Conservation (phyloP, 2,888 invertebrate species). For the Teleiodes luculella region DNA sequence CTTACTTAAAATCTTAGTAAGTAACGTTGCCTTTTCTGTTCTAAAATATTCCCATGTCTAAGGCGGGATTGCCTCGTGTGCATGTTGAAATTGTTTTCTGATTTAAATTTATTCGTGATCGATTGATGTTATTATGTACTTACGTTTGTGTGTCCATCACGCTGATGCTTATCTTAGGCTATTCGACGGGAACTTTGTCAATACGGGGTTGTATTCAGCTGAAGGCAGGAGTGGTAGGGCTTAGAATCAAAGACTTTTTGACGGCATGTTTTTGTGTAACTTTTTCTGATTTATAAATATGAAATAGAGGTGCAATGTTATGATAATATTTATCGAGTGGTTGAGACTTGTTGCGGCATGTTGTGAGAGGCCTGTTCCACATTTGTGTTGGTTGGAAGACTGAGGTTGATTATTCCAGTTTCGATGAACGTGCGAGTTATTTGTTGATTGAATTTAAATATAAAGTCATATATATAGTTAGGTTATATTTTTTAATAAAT, state of each 20-base stretch:
- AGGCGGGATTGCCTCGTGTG: background rate
- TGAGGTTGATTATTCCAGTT: constrained; percentile 77
- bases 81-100: background rate
- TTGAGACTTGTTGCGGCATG: constrained; percentile 46
- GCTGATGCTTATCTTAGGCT: constrained; percentile 29
- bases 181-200: constrained; percentile 37
- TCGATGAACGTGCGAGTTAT: constrained; percentile 74
- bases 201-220: constrained; percentile 41
- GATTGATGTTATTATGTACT: constrained; percentile 35
- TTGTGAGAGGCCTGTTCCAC: constrained; percentile 54
- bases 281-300: constrained; percentile 48
- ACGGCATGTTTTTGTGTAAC: constrained; percentile 60
- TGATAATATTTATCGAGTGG: constrained; percentile 40
- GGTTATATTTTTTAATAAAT: constrained; percentile 80
- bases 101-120: constrained; percentile 18
- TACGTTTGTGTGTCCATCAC: constrained; percentile 33
- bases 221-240: constrained; percentile 33
- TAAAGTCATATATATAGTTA: constrained; percentile 79
- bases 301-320: constrained; percentile 73
- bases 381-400: constrained; percentile 71
- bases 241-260: constrained; percentile 48
- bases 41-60: background rate
- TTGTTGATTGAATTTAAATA: constrained; percentile 78
- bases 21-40: background rate
- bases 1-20: background rate